phyloP scores from a whole-genome alignment of 1,140 invertebrate species.

The Alviniconcha marisindica region DNA sequence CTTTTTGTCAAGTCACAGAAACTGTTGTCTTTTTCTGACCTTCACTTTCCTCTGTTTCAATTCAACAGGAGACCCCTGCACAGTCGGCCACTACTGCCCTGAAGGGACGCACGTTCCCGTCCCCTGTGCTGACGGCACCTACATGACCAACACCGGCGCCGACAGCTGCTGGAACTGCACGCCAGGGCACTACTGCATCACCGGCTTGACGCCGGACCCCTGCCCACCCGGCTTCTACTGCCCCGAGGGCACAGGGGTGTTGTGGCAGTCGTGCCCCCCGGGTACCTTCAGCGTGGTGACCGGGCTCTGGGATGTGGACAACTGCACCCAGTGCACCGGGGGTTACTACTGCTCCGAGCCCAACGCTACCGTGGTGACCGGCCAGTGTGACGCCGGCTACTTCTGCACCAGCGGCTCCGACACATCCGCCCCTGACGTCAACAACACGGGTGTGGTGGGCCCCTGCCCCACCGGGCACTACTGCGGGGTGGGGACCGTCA shows the following conservation, averaged over 20 bases:
- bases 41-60: too few relatives aligned
- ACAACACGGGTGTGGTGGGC: slow-evolving; percentile 64
- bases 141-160: slow-evolving; percentile 67
- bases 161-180: slow-evolving; percentile 68
- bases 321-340: slow-evolving; percentile 71
- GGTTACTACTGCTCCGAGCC: slow-evolving; percentile 65
- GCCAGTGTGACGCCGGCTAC: slow-evolving; percentile 68
- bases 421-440: slow-evolving; percentile 62
- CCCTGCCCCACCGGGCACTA: slow-evolving; percentile 68
- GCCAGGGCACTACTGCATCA: slow-evolving; percentile 66
- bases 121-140: slow-evolving; percentile 67
- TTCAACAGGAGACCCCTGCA: slow-evolving; percentile 62
- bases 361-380: slow-evolving; percentile 62
- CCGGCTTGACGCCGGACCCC: slow-evolving; percentile 61
- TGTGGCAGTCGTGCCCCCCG: slow-evolving; percentile 68
- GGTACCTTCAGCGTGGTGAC: slow-evolving; percentile 66
- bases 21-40: too few relatives aligned
- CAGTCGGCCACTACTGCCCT: slow-evolving; percentile 69
- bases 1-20: too few relatives aligned
- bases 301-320: slow-evolving; percentile 57
- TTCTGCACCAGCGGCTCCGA: slow-evolving; percentile 70
- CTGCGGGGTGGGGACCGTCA: slow-evolving; percentile 57
- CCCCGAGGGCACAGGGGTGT: slow-evolving; percentile 64
- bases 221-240: slow-evolving; percentile 71
- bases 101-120: slow-evolving; percentile 62